Evolutionary conservation across 2,113 vertebrate genomes (phyloP), one percentile per base, ranked within the genome.

Genomic region (Daphoenositta chrysoptera): DNA sequence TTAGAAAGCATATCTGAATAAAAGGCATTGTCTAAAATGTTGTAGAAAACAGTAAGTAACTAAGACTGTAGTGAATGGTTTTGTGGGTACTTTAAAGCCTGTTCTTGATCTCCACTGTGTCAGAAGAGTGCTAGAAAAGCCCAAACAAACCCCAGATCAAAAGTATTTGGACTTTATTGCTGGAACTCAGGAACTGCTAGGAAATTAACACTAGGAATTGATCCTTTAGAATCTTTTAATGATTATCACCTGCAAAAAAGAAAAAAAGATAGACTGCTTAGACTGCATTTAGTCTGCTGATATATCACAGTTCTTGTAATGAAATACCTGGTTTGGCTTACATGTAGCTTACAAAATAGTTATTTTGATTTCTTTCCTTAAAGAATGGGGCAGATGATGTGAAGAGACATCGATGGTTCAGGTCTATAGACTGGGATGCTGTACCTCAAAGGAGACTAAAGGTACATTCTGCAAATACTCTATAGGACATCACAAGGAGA

Each of bases 301-400:
- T 27, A n/a, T 83, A 33, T 48, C 9, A 37, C 30, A 64, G 40
- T 83, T 44, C 12, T 68, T 72, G 19, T 7, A 20, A 40, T 71
- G 13, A 82, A 91, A 53, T 64, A 27, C 6, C 2, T 71, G 24
- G 6, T 44, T 69, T 90, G 19, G 3, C 10, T 26, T 86, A 40
- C 16, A 13, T 58, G 18, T 7, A 70, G 11, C 8, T 83, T 80
- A 53, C 5, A 69, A 39, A 81, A 53, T 64, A 45, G 2, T 71
- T 51, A 4, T 20, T 78, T 66, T 88, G 9, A 19, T 61, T 64
- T 89, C 66, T 85, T 92, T 66, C 27, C 39, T 82, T 58, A 33
- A 96, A 99, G 99, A 99, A 99, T 15, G 99, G 99, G 71, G 99
- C 98, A 1, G 99, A 99, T 11, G 99, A 99, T 31, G 98, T 99